A percentile compares a stretch with the other conserved stretches of the same genome.
Evolutionary conservation across 2,113 vertebrate genomes (phyloP).

Genomic region (Nothobranchius furzeri): DNA sequence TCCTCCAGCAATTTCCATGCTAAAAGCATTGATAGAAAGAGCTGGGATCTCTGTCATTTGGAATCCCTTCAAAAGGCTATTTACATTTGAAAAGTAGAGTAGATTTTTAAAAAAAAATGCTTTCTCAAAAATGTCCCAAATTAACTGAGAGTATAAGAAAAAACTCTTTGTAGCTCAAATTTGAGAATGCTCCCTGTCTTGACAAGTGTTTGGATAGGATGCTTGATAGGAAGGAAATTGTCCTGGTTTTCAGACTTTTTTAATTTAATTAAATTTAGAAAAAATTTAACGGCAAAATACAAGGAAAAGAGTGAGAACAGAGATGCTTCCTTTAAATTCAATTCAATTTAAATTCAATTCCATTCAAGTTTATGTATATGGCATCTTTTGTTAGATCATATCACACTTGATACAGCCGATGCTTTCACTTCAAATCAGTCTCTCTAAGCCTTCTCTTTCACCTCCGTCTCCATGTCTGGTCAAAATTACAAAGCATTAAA

Average conservation of each 20-base stretch:
- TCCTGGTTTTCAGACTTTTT: not conserved
- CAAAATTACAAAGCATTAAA: too few relatives aligned
- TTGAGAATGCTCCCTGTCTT: not conserved
- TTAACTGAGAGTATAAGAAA: not conserved
- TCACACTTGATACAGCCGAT: too few relatives aligned
- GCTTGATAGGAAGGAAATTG: not conserved
- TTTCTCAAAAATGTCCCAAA: not conserved
- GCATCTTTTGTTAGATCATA: too few relatives aligned
- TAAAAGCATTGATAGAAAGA: not conserved
- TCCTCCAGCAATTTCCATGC: not conserved
- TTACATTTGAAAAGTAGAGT: not conserved
- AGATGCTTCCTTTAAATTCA: not conserved
- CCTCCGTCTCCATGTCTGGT: too few relatives aligned
- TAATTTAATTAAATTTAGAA: not conserved
- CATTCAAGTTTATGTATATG: too few relatives aligned
- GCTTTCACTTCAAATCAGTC: too few relatives aligned
- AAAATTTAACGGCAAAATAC: not conserved
- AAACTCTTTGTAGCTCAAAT: not conserved
- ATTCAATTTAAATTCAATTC: too few relatives aligned
- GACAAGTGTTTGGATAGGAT: not conserved
- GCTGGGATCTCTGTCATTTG: not conserved
- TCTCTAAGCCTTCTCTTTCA: too few relatives aligned
- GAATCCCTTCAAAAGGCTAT: not conserved
- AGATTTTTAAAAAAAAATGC: not conserved
- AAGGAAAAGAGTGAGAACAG: not conserved